Percentiles rank a stretch among this genome's conserved stretches.
These are phyloP conservation scores for Zaprionus capensis DNA, from an alignment of 1,140 invertebrate genomes.

Conservation along the genomic window DNA sequence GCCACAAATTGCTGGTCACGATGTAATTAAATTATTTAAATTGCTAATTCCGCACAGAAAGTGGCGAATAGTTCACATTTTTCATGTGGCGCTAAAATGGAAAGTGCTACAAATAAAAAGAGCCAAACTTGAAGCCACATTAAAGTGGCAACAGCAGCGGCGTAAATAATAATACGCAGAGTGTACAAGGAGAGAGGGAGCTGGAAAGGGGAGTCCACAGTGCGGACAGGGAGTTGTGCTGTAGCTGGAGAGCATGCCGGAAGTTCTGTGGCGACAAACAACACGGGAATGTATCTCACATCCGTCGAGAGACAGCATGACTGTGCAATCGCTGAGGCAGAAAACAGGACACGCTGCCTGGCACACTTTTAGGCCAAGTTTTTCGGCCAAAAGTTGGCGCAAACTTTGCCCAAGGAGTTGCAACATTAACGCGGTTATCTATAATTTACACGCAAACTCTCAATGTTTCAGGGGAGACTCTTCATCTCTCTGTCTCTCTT, in stretches of 20 bases:
- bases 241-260: constrained; percentile 41
- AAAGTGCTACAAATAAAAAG: constrained; percentile 44
- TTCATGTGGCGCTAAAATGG: constrained; percentile 48
- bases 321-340: neutral
- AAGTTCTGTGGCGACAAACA: constrained; percentile 46
- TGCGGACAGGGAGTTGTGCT: neutral
- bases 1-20: constrained; percentile 76
- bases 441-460: constrained; percentile 71
- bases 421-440: constrained; percentile 81
- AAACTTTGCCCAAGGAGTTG: constrained; percentile 44
- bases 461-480: neutral
- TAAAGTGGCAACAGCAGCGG: constrained; percentile 31
- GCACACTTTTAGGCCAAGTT: constrained; percentile 63
- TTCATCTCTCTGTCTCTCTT: neutral
- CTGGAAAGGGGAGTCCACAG: neutral
- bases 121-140: constrained; percentile 32
- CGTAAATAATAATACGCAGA: constrained; percentile 70
- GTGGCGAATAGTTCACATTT: constrained; percentile 22
- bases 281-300: constrained; percentile 50
- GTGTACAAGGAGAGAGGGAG: constrained; percentile 1
- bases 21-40: constrained; percentile 78
- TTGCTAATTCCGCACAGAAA: constrained; percentile 66
- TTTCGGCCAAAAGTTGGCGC: constrained; percentile 23
- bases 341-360: constrained; percentile 27
- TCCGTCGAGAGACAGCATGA: constrained; percentile 34